Evolutionary conservation across 2,888 invertebrate species (phyloP), one percentile per base, ranked within the genome.

Genomic region (Trypoxylon attenuatum): DNA sequence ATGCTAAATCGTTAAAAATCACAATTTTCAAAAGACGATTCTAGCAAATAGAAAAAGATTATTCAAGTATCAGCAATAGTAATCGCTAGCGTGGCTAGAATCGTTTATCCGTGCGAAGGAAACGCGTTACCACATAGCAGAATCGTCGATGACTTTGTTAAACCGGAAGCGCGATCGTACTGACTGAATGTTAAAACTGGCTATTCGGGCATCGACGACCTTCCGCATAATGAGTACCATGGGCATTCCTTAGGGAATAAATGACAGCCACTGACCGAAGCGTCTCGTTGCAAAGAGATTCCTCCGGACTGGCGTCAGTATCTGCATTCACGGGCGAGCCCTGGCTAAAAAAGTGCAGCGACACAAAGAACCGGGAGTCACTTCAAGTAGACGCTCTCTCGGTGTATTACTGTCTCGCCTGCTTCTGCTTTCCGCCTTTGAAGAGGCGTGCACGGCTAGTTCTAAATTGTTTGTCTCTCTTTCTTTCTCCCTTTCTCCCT

Each of bases 171-270:
- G 54, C 13, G 27, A 25, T 50, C 39, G 42, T 61, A 52, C 52
- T 56, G 47, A n/a, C 23, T n/a, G 63, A 62, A 67, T 67, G 29
- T 53, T 62, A 63, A 67, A 54, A 23, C 52, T 25, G 55, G 39
- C 54, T n/a, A 46, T 57, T 42, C 10, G 38, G 4, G 41, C 49
- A 52, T 61, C 63, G 53, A 39, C 25, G 62, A 41, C 43, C 57
- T 57, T 62, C 56, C 38, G 57, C 49, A 62, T 62, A 60, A 55
- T 60, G 47, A 65, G 38, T 8, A 41, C 23, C 39, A 27, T 13
- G 41, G 52, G 29, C 39, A 25, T 15, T 29, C 47, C 46, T 57
- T 52, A 27, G 23, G 25, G 23, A 50, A 33, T 33, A 21, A 22
- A 21, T 6, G 47, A 53, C 16, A 49, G 33, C 33, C 33, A 10